A percentile compares a stretch with the other conserved stretches of the same genome.
These are phyloP conservation scores for Pomatostomus ruficeps DNA, from an alignment of 2,113 vertebrate species.

Conservation along the genomic window DNA sequence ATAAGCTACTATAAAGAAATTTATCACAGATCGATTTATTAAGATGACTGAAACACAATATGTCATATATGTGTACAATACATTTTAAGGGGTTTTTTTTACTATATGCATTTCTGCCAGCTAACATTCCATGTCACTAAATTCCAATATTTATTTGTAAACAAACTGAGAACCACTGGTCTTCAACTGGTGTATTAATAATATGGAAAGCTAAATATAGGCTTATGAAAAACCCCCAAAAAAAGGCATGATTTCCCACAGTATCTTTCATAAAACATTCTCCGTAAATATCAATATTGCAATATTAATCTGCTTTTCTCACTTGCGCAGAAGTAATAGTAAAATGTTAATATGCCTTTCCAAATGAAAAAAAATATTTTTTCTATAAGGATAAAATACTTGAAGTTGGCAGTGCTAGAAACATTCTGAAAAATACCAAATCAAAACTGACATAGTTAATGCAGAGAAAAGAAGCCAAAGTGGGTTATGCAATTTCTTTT, in stretches of 20 bases:
- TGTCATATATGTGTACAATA: background rate
- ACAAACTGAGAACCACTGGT: background rate
- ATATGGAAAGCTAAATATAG: background rate
- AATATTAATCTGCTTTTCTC: background rate
- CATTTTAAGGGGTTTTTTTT: background rate
- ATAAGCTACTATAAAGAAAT: background rate
- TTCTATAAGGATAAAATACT: background rate
- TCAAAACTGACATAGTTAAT: slow-evolving; percentile 64
- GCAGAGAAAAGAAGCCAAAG: slow-evolving; percentile 32
- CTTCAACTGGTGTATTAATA: background rate
- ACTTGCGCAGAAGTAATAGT: background rate
- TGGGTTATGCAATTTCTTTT: slow-evolving; percentile 38
- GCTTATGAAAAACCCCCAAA: background rate
- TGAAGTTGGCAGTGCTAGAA: background rate
- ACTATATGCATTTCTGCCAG: background rate
- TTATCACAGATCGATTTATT: background rate
- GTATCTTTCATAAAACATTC: background rate
- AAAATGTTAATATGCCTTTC: background rate
- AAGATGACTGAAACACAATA: background rate
- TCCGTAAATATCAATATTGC: background rate
- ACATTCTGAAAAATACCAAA: slow-evolving; percentile 48
- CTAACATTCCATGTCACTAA: background rate
- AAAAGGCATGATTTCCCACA: background rate
- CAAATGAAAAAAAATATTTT: background rate
- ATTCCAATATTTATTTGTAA: background rate